Evolutionary conservation across 2,113 vertebrate genomes (phyloP), one percentile per base, ranked within the genome.

Genomic region (Nanorana parkeri): DNA sequence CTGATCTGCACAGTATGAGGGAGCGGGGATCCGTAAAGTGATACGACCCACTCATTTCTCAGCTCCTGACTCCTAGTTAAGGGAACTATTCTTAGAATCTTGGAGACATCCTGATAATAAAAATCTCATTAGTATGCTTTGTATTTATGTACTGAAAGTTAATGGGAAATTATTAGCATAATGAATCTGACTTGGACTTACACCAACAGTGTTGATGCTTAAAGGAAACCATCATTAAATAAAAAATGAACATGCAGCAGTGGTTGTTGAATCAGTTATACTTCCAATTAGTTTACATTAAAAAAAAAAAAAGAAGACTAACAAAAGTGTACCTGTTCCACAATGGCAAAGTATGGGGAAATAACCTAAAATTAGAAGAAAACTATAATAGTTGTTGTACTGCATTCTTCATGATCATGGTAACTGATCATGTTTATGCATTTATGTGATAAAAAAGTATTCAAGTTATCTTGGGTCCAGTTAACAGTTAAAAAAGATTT

Each of bases 1-100:
- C 58, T 54, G 58, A 81, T 81, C 36, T 29, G 56, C 78, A 72
- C 78, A 81, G 78, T 58, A 19, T 72, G 78, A 61, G 66, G 58
- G 52, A 80, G 55, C 71, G 68, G 21, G 68, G 36, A 24, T 51
- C 69, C 64, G 24, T 28, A 72, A 60, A 81, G 54, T 52, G 21
- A 61, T 61, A 52, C 63, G 78, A 81, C 78, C 55, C 41, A 20
- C 36, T 64, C 36, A 81, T 72, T 54, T 81, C 47, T 81, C 54
- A 72, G 58, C 68, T 72, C 20, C 23, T 54, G 32, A 54, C 58
- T 81, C 23, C 58, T 72, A 73, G 78, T 81, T 78, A 81, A 24
- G 56, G 10, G 17, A 72, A 58, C 19, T 81, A 81, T 72, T 63
- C 56, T 29, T 71, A 81, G 68, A 36, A 64, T 26, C 68, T 63